Evolutionary conservation across 2,797 vertebrate species (phyloP), one percentile per base, ranked within the genome.

Genomic region (Muraenolepis orangiensis): DNA sequence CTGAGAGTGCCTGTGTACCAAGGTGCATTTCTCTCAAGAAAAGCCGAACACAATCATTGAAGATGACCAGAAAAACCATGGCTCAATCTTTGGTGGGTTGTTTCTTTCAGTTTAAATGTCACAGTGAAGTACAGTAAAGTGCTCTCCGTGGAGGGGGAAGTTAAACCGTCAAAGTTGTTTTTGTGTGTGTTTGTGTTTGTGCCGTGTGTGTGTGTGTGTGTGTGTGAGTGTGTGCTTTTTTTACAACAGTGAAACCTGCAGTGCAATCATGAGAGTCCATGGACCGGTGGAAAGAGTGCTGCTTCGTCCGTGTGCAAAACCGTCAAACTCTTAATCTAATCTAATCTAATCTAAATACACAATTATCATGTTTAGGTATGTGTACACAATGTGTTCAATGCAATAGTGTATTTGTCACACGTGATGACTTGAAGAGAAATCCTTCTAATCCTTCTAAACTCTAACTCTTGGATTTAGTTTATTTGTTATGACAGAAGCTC

Each of bases 11-110:
- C 20, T 30, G 73, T 20, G 34, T 20, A n/a, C 18, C 74, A 74
- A 0, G 29, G 75, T 81, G 57, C 75, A 80, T 82, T 85, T 81
- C 85, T 76, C 71, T 77, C 79, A 71, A 69, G 73, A 81, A n/a
- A 75, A 78, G 67, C 71, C 57, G 2, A 51, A 51, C 46, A 6
- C 73, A 78, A 66, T 71, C 68, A 76, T 2, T 72, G 75, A n/a
- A 70, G 66, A 67, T 36, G 76, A 73, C 66, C 46, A 51, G 46
- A 4, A 51, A 20, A 20, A 51, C 46, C 18, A n/a, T 51, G 20
- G 16, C n/a, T n/a, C 18, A 51, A 51, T 51, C 46, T 51, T 51
- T 6, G 5, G 2, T 51, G 46, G 46, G 18, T 42, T 42, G 13
- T n/a, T 20, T 51, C n/a, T 51, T 51, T 7, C 46, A 0, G 46